phyloP scores from a whole-genome alignment of 1,140 invertebrate genomes.

The Helicoverpa zea region DNA sequence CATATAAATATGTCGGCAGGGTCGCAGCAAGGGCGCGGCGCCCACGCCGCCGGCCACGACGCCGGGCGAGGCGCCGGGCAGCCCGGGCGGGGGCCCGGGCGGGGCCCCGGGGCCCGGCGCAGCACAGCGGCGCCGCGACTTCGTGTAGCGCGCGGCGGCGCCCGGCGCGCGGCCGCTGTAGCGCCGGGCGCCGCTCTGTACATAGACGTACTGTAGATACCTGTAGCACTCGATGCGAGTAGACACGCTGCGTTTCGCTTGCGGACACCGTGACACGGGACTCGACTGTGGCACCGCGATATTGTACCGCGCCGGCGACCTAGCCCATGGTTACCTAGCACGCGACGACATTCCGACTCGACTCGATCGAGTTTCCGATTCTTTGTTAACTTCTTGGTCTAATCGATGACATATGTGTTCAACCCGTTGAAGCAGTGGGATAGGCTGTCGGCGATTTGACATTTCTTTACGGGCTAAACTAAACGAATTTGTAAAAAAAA shows the following conservation, averaged over 20 bases:
- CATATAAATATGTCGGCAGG: constrained; percentile 55
- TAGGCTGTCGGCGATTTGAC: not conserved
- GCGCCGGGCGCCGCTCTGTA: constrained; percentile 49
- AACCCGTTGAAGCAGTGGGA: not conserved
- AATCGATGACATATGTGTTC: too few species aligned
- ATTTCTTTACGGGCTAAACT: constrained; percentile 2
- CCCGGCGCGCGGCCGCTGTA: constrained; percentile 82
- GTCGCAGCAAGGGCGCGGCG: constrained; percentile 77
- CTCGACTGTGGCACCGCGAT: not conserved
- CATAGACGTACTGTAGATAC: constrained; percentile 56
- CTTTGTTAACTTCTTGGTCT: too few species aligned
- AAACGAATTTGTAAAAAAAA: constrained; percentile 45
- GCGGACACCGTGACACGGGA: constrained; percentile 11
- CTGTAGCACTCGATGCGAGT: constrained; percentile 33
- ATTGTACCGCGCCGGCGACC: too few species aligned
- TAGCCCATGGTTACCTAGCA: too few species aligned
- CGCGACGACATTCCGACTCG: too few species aligned
- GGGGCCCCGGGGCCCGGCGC: constrained; percentile 33
- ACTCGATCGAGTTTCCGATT: too few species aligned
- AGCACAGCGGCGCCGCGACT: constrained; percentile 68
- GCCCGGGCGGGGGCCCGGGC: constrained; percentile 21
- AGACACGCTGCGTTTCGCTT: constrained; percentile 42
- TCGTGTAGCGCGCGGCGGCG: constrained; percentile 80
- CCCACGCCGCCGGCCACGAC: constrained; percentile 66
- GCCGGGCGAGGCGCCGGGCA: constrained; percentile 48